Conservation (phyloP, 1,140 invertebrate species). For the Drosophila kikkawai region DNA sequence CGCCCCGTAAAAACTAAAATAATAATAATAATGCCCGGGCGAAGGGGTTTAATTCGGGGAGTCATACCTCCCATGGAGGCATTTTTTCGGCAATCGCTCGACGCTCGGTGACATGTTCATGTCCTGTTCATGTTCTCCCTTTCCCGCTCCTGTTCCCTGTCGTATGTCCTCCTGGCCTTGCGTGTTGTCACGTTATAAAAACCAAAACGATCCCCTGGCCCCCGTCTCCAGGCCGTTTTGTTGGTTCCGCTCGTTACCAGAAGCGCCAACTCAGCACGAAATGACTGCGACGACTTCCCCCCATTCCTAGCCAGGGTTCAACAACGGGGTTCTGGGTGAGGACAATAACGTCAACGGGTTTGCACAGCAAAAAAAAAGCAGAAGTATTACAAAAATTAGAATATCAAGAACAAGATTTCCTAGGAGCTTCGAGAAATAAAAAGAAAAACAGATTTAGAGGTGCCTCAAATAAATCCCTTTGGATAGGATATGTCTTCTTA, state of each 20-base stretch:
- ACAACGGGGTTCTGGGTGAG: conserved; percentile 3
- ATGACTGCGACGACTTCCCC: conserved; percentile 27
- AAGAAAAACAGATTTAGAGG: neutral
- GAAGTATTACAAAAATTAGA: neutral
- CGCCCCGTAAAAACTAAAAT: conserved; percentile 32
- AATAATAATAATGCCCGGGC: conserved; percentile 3
- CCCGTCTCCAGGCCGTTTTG: conserved; percentile 19
- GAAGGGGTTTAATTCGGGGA: conserved; percentile 58
- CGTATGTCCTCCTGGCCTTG: conserved; percentile 59
- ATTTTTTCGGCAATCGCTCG: conserved; percentile 43
- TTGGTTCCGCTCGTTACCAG: conserved; percentile 81
- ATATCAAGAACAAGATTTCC: neutral
- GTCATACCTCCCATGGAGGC: conserved; percentile 42
- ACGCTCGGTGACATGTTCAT: conserved; percentile 44
- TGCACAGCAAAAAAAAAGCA: conserved; percentile 24
- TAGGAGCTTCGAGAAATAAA: neutral
- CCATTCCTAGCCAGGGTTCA: neutral
- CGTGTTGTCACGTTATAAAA: conserved; percentile 85
- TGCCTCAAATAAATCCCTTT: neutral
- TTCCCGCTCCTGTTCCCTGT: conserved; percentile 9
- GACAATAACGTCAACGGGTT: conserved; percentile 44
- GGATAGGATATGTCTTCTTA: too few relatives aligned
- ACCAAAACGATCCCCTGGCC: conserved; percentile 64
- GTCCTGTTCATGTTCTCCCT: conserved; percentile 40
- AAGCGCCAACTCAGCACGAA: conserved; percentile 68